Base-by-base conservation (phyloP, 2,113 vertebrate genomes). In the Lepidothrix coronata region DNA sequence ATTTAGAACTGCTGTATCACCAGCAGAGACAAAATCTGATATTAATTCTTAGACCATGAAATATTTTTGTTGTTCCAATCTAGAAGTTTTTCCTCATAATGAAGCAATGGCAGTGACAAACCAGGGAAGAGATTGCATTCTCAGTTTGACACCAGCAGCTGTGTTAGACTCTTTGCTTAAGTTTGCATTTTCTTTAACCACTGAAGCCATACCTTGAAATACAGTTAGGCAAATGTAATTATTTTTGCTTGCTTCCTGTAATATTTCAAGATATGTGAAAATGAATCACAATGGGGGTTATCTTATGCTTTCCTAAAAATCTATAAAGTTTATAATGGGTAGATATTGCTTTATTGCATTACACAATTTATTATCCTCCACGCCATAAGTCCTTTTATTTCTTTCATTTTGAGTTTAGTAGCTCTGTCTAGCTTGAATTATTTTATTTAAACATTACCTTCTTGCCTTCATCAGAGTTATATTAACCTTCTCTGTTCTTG, bases 221-320 rank as follows among this genome's bases (percentile, higher is more conserved):
- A 89, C 77, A 85, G 91, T 76, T 85, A 88, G 81, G 66, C 85
- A 78, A 93, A 87, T 58, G 62, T 87, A 91, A 93, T 96, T 95
- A 73, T 77, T 94, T 95, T 76, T 91, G 62, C 74, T 95, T 85
- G 74, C 46, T 88, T 88, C 74, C 58, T 85, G 23, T 96, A 94
- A 78, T 88, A 88, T 78, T 89, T 92, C 80, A 82, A 66, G 86
- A 49, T 82, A 52, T 1, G n/a, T 72, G 73, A 92, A 93, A 96
- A 86, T 91, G 52, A 89, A 89, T 94, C 73, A 41, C 80, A 49
- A 15, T 79, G 41, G 86, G 76, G 83, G 91, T 84, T 92, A 88
- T 93, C 72, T 16, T 85, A 84, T 57, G 43, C 82, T 87, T 85
- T 85, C 18, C 62, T 73, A 79, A 92, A 92, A 85, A 89, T 89